phyloP scores from a whole-genome alignment of 2,888 invertebrate species.

The Schizaphis graminum region DNA sequence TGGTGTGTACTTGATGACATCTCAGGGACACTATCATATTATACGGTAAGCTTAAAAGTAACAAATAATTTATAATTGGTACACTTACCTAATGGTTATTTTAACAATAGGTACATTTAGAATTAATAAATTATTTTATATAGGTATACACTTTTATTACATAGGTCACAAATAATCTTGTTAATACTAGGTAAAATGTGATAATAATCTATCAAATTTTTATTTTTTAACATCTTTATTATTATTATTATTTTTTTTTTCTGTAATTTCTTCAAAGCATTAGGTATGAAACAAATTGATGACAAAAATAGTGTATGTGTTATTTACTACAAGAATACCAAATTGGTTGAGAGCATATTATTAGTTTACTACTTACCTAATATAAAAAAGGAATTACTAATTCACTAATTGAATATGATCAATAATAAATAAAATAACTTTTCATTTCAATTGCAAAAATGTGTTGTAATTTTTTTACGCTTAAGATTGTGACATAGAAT shows the following conservation, averaged over 20 bases:
- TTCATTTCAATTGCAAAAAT: not conserved
- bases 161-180: not conserved
- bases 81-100: not conserved
- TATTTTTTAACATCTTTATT: not conserved
- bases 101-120: not conserved
- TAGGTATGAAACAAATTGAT: conserved; percentile 46
- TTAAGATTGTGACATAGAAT: not conserved
- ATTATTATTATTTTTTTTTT: not conserved
- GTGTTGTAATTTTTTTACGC: not conserved
- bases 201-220: not conserved
- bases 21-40: conserved; percentile 95
- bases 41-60: conserved; percentile 84
- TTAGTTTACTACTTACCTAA: not conserved
- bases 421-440: not conserved
- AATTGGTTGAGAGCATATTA: conserved; percentile 74
- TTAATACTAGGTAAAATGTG: not conserved
- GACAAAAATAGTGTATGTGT: conserved; percentile 8
- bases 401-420: not conserved
- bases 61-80: not conserved
- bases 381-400: not conserved
- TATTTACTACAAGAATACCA: conserved; percentile 74
- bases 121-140: too few species aligned
- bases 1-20: conserved; percentile 99
- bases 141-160: not conserved
- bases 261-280: not conserved